phyloP scores from a whole-genome alignment of 2,888 invertebrate genomes.

The Tenthredo livida region DNA sequence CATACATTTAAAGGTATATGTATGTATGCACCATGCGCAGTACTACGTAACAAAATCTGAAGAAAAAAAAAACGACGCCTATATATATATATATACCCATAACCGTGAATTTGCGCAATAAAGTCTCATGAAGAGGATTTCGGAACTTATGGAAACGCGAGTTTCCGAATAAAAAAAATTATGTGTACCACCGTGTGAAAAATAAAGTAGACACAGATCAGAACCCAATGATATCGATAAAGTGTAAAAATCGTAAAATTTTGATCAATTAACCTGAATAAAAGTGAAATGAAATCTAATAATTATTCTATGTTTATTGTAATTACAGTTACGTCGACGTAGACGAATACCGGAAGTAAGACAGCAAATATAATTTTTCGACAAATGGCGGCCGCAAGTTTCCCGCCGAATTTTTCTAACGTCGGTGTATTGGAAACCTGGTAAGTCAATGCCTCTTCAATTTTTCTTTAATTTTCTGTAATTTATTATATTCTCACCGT shows the following conservation, averaged over 20 bases:
- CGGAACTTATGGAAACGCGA: neutral
- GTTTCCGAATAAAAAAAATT: neutral
- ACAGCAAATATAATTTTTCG: conserved; percentile 66
- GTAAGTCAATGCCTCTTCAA: conserved; percentile 67
- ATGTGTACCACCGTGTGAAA: neutral
- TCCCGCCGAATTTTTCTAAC: conserved; percentile 75
- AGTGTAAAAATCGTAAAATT: neutral
- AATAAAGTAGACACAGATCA: neutral
- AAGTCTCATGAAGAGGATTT: neutral
- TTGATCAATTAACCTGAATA: neutral
- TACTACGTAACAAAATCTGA: neutral
- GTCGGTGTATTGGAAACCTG: conserved; percentile 76
- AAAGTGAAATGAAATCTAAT: neutral
- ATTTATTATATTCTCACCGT: conserved; percentile 16
- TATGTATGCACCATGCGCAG: neutral
- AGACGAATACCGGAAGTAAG: conserved; percentile 67
- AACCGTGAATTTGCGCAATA: neutral
- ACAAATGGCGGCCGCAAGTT: conserved; percentile 76
- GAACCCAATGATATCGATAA: neutral
- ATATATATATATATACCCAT: neutral
- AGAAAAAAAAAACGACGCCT: neutral
- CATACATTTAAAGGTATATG: neutral
- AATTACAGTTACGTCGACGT: conserved; percentile 65
- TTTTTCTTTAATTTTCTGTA: neutral
- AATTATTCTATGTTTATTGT: conserved; percentile 2